Conservation (phyloP, 2,888 invertebrate species). For the Hecatera dysodea region DNA sequence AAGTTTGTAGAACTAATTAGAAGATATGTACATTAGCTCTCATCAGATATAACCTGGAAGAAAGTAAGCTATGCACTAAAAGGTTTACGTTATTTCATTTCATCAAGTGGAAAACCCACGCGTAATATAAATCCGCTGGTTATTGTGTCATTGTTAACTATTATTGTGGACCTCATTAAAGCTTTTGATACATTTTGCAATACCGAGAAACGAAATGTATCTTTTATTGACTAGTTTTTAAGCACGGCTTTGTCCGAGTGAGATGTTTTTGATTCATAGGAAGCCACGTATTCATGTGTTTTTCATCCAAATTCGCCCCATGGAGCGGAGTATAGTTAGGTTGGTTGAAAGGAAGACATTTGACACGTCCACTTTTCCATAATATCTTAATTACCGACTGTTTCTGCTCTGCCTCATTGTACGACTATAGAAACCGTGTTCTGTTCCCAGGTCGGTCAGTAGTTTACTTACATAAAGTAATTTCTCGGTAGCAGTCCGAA, state of each 20-base stretch:
- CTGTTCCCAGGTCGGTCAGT: no score
- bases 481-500: neutral
- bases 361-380: neutral
- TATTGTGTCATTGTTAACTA: constrained; percentile 45
- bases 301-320: no score
- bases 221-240: neutral
- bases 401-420: no score
- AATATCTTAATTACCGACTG: no score
- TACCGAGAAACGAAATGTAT: constrained; percentile 9
- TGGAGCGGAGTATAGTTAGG: no score
- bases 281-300: neutral
- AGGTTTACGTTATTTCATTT: constrained; percentile 25
- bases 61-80: neutral
- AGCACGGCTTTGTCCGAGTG: neutral
- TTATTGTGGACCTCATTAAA: constrained; percentile 37
- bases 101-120: constrained; percentile 38
- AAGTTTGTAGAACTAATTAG: no score
- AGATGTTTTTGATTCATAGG: neutral
- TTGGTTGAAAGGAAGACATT: neutral
- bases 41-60: neutral
- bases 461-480: neutral
- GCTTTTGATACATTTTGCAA: no score
- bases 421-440: neutral
- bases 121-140: constrained; percentile 18
- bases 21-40: no score